A percentile compares a stretch with the other conserved stretches of the same genome.
phyloP scores from a whole-genome alignment of 2,888 invertebrate genomes.

The Dasysyrphus albostriatus region DNA sequence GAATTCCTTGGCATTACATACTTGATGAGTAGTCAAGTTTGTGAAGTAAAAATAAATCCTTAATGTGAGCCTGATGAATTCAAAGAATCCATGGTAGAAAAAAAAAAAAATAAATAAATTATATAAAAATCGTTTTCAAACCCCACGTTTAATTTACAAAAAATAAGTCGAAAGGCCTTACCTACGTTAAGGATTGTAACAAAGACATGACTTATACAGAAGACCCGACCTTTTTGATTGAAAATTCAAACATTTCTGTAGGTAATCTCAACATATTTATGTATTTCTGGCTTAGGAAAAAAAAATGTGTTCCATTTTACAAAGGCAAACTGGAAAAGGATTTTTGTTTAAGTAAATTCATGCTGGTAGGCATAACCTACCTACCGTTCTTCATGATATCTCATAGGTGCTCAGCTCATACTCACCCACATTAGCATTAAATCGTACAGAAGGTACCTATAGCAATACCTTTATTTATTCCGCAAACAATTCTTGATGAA shows the following conservation, averaged over 20 bases:
- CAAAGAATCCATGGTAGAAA: not conserved
- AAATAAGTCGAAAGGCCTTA: not conserved
- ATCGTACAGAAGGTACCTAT: not conserved
- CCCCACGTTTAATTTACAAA: not conserved
- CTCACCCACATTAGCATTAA: not conserved
- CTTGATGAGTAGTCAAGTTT: not conserved
- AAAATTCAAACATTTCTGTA: conserved; percentile 13
- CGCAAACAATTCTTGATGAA: conserved; percentile 33
- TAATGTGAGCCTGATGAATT: not conserved
- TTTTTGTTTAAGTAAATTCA: not conserved
- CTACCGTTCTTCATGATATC: not conserved
- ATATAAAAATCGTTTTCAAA: not conserved
- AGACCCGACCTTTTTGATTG: not conserved
- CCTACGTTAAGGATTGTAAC: not conserved
- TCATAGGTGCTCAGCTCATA: not conserved
- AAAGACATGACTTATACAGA: not conserved
- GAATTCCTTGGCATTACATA: not conserved
- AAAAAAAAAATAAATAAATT: not conserved
- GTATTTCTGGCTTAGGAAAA: not conserved
- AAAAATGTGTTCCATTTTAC: conserved; percentile 22
- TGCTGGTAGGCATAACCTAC: not conserved
- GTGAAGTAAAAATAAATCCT: not conserved
- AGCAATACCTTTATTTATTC: conserved; percentile 7
- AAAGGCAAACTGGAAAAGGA: conserved; percentile 1
- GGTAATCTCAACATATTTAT: conserved; percentile 11